phyloP scores from a whole-genome alignment of 2,888 invertebrate genomes.

The Pherbina coryleti region DNA sequence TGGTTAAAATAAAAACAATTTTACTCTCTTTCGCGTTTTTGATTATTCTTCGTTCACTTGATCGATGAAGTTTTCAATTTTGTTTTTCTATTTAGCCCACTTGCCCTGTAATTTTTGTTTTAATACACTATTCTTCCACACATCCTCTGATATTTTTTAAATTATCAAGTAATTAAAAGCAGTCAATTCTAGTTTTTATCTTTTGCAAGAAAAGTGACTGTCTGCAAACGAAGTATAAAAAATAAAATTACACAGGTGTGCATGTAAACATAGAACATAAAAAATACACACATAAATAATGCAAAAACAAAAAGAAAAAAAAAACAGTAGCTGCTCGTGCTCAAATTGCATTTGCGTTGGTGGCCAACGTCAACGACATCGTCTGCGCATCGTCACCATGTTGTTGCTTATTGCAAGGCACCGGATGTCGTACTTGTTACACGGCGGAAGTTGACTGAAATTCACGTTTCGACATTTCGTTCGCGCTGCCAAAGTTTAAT shows the following conservation, averaged over 20 bases:
- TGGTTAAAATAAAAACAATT: no score
- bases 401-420: constrained; percentile 1
- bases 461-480: constrained; percentile 37
- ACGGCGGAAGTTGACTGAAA: constrained; percentile 37
- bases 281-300: background rate
- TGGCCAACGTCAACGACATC: background rate
- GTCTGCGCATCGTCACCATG: background rate
- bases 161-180: constrained; percentile 21
- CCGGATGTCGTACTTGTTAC: constrained; percentile 40
- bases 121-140: background rate
- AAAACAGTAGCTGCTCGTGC: background rate
- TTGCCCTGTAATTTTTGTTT: no score
- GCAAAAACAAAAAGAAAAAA: background rate
- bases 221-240: background rate
- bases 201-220: no score
- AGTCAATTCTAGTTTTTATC: constrained; percentile 10
- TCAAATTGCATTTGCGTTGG: constrained; percentile 23
- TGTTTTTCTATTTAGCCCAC: no score
- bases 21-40: no score
- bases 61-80: no score
- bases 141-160: background rate
- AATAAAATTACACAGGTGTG: background rate
- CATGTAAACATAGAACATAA: background rate
- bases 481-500: constrained; percentile 30
- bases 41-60: no score